Base-by-base conservation (phyloP, 2,113 vertebrate genomes). In the Tachysurus fulvidraco region DNA sequence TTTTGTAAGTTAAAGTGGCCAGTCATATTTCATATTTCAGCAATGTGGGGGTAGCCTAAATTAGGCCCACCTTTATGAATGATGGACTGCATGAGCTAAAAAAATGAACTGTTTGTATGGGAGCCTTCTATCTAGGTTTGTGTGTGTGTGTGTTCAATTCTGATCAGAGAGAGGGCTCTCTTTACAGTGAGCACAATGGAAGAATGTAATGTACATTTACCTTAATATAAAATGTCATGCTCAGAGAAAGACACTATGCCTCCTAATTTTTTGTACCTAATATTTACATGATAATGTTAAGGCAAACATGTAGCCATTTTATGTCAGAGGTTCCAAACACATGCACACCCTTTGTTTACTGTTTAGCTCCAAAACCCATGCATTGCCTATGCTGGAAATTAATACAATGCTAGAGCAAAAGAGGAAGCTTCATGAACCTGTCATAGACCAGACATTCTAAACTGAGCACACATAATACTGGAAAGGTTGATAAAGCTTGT, bases 141-240 rank as follows among this genome's bases (percentile, higher is more conserved):
- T 81, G 85, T 77, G 46, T 81, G 28, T 74, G 81, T 44, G 65
- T 30, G 28, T 78, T 46, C 85, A 88, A 89, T 93, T 93, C 74
- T 81, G 73, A 64, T 59, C 41, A 50, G 83, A 83, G 74, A 81
- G 85, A 79, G 86, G 90, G 90, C 91, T 89, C 91, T 92, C 89
- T 80, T 93, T 85, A 93, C 92, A 92, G 92, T 95, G 94, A 96
- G 94, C 94, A 95, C 93, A 95, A 95, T 91, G 92, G 91, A 88
- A 92, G 94, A 88, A 87, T 92, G 92, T 93, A 92, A 93, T 90
- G 91, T 95, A 92, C 93, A 91, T 94, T 93, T 94, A 94, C 88
- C 91, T 94, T 93, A 93, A 85, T 93, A 95, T 95, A 94, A 95
- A 95, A 95, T 73, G 91, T 92, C 91, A 94, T 93, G 91, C 92